These are phyloP conservation scores for Aphis craccivora DNA, from an alignment of 1,140 invertebrate species.

Conservation along the genomic window DNA sequence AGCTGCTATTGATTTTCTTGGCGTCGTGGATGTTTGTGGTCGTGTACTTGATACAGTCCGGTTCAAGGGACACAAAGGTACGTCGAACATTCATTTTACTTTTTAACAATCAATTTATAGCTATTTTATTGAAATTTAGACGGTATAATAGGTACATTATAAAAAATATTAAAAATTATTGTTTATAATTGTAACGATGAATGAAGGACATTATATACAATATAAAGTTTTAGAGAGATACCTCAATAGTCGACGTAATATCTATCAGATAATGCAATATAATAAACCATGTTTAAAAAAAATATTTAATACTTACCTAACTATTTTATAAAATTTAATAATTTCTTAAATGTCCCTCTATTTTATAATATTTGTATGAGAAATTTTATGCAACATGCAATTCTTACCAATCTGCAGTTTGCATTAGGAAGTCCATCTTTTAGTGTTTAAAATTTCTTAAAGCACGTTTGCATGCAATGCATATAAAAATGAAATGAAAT, in stretches of 20 bases:
- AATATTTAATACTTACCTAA: neutral
- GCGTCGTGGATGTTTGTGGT: constrained; percentile 69
- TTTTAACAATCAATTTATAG: neutral
- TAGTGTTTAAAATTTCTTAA: neutral
- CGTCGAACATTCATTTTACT: neutral
- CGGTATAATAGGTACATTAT: too few relatives aligned
- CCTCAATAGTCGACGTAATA: neutral
- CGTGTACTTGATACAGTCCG: constrained; percentile 68
- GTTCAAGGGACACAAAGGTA: constrained; percentile 65
- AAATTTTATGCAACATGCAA: neutral
- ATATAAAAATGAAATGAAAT: neutral
- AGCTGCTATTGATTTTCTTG: constrained; percentile 68
- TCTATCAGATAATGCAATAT: neutral
- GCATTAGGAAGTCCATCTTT: neutral
- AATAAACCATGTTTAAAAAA: too few relatives aligned
- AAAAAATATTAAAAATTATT: neutral
- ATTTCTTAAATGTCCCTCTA: neutral
- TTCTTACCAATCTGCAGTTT: neutral
- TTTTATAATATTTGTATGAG: neutral
- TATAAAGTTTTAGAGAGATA: neutral
- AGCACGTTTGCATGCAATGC: neutral
- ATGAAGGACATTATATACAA: neutral
- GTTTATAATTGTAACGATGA: neutral
- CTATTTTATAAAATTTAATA: neutral
- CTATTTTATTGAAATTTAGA: neutral